Percentiles rank a stretch among this genome's conserved stretches.
Evolutionary conservation across 2,797 vertebrate genomes (phyloP).

Genomic region (Simalia tracyae): DNA sequence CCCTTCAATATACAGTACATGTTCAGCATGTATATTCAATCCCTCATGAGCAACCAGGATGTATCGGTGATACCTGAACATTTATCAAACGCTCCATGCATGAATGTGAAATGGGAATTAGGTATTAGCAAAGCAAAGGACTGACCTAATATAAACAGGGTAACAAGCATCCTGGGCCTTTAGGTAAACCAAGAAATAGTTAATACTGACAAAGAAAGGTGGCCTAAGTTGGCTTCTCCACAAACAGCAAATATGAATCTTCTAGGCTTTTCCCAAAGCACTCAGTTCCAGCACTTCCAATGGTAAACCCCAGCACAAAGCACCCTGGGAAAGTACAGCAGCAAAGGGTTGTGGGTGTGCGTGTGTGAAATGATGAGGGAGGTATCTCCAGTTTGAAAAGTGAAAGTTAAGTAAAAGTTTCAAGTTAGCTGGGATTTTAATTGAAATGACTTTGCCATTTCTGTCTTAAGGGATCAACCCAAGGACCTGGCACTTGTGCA

Average conservation of each 20-base stretch:
- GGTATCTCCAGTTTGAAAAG: background rate
- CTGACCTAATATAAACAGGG: background rate
- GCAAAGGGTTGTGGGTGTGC: background rate
- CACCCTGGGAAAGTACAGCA: background rate
- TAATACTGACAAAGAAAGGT: background rate
- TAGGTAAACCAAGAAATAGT: background rate
- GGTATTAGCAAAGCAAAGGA: background rate
- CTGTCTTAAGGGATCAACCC: conserved; percentile 33
- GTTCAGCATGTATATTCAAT: background rate
- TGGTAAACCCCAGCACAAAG: background rate
- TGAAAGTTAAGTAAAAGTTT: background rate
- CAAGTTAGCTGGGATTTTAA: background rate
- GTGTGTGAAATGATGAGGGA: background rate
- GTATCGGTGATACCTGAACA: background rate
- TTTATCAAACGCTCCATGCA: background rate
- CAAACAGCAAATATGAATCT: background rate
- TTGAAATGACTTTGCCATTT: background rate
- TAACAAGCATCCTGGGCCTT: background rate
- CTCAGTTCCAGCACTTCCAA: background rate
- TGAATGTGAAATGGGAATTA: background rate
- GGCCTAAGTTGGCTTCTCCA: background rate
- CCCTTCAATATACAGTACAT: background rate
- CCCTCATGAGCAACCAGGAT: background rate
- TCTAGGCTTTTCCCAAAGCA: background rate
- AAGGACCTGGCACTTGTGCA: conserved; percentile 1